A percentile compares a stretch with the other conserved stretches of the same genome.
Conservation (phyloP, 92 coral and sea anemone genomes). For the Porites lobata region DNA sequence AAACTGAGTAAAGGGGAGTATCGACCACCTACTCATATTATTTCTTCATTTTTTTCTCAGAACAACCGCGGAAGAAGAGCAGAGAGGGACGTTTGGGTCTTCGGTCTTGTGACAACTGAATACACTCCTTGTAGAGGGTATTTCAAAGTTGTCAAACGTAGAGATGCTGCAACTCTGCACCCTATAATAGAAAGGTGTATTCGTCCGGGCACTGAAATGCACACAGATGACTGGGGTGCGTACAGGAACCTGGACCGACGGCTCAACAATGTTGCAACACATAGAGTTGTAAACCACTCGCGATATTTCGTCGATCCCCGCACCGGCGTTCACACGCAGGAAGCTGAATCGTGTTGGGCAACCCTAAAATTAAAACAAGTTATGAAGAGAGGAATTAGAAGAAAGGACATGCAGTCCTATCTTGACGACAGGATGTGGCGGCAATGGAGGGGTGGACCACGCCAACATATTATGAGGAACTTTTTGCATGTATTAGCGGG, state of each 20-base stretch:
- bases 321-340: not conserved
- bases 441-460: slow-evolving; percentile 45
- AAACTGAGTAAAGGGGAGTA: too few relatives aligned
- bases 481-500: not conserved
- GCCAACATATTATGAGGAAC: not conserved
- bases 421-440: not conserved
- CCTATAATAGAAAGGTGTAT: slow-evolving; percentile 45
- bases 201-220: slow-evolving; percentile 55
- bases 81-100: slow-evolving; percentile 19
- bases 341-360: slow-evolving; percentile 51
- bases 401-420: slow-evolving; percentile 45
- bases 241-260: slow-evolving; percentile 26
- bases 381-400: slow-evolving; percentile 5
- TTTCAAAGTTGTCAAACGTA: slow-evolving; percentile 37
- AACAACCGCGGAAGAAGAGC: slow-evolving; percentile 45
- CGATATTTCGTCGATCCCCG: slow-evolving; percentile 22
- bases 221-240: slow-evolving; percentile 53
- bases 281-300: slow-evolving; percentile 42
- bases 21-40: too few relatives aligned
- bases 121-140: slow-evolving; percentile 31
- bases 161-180: slow-evolving; percentile 30
- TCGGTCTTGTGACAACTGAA: slow-evolving; percentile 21
- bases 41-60: not conserved
- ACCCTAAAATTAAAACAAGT: slow-evolving; percentile 13
- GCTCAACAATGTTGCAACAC: slow-evolving; percentile 22